A percentile compares a stretch with the other conserved stretches of the same genome.
phyloP scores from a whole-genome alignment of 2,797 vertebrate species.

The Stomatorhinus walkeri region DNA sequence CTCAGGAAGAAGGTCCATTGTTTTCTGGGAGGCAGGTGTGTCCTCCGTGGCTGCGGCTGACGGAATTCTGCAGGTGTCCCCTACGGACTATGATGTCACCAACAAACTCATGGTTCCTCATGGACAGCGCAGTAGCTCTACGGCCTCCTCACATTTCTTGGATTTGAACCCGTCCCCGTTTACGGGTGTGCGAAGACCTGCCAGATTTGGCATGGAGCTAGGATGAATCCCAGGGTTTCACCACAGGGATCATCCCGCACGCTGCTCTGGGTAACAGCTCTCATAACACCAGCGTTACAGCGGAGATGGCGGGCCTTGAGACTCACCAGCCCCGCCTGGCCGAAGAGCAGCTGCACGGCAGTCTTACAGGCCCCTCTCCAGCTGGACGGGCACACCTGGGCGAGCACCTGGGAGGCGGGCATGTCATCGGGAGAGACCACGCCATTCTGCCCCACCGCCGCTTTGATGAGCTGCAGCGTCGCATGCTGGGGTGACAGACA shows the following conservation, averaged over 20 bases:
- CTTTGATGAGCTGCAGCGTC: constrained; percentile 90
- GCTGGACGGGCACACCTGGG: constrained; percentile 94
- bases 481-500: constrained; percentile 67
- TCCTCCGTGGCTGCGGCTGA: background rate
- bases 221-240: background rate
- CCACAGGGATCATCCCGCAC: background rate
- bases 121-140: background rate
- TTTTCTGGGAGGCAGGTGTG: background rate
- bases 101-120: background rate
- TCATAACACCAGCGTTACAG: background rate
- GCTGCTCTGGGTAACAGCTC: background rate
- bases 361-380: constrained; percentile 98
- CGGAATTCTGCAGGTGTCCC: background rate
- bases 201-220: background rate
- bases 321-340: constrained; percentile 95
- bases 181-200: background rate
- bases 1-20: background rate
- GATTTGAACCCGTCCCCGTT: background rate
- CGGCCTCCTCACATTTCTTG: background rate
- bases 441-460: constrained; percentile 84
- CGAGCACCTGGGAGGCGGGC: constrained; percentile 88
- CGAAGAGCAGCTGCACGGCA: constrained; percentile 91
- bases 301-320: background rate
- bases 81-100: background rate
- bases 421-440: constrained; percentile 77